These are phyloP conservation scores for Sympetrum striolatum DNA, from an alignment of 2,888 invertebrate species.

Conservation along the genomic window DNA sequence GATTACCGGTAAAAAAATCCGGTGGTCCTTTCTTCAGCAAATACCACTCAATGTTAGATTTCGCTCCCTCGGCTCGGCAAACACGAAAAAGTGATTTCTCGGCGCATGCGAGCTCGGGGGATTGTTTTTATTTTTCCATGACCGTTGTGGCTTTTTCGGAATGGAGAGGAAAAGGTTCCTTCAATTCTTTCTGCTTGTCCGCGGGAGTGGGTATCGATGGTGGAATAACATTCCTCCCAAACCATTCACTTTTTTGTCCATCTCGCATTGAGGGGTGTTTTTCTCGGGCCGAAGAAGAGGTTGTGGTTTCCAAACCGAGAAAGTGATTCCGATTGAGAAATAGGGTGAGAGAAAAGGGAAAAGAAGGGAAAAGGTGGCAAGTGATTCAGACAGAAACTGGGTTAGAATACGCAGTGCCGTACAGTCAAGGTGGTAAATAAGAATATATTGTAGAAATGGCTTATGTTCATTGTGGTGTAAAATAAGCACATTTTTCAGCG, in stretches of 20 bases:
- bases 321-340: not conserved
- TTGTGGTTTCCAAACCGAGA: not conserved
- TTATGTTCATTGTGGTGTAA: too few species aligned
- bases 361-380: not conserved
- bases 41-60: not conserved
- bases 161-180: not conserved
- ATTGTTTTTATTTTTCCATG: not conserved
- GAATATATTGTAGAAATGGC: too few species aligned
- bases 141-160: not conserved
- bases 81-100: not conserved
- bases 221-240: constrained; percentile 5
- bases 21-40: not conserved
- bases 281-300: not conserved
- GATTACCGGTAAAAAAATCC: too few species aligned
- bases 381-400: not conserved
- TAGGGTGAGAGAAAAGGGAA: not conserved
- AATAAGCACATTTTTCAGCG: too few species aligned
- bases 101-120: not conserved
- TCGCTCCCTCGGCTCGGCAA: not conserved
- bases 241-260: constrained; percentile 21
- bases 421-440: too few species aligned
- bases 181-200: not conserved
- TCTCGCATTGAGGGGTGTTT: not conserved
- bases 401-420: not conserved
- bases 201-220: not conserved